These are phyloP conservation scores for Stomatorhinus walkeri DNA, from an alignment of 2,797 vertebrate genomes.

Conservation along the genomic window DNA sequence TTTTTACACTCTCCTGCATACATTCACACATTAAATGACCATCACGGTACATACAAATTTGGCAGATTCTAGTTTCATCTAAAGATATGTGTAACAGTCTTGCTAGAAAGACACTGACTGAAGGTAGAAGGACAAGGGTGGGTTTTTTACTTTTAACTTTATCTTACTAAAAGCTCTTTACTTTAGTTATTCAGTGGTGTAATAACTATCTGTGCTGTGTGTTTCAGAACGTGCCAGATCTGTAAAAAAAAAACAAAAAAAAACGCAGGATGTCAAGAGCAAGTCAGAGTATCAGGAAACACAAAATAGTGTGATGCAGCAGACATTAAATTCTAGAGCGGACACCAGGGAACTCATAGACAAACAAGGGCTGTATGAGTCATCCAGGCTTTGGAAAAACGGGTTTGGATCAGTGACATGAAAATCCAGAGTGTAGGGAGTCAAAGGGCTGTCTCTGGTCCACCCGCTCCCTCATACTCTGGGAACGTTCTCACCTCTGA, in stretches of 20 bases:
- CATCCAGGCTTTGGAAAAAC: neutral
- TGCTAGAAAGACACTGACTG: neutral
- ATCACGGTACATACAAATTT: neutral
- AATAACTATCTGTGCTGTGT: neutral
- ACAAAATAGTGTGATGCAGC: neutral
- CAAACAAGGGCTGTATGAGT: neutral
- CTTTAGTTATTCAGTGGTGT: neutral
- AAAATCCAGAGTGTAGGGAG: neutral
- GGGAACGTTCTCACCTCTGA: neutral
- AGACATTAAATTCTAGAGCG: neutral
- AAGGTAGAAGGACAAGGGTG: neutral
- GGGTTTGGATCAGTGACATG: slow-evolving; percentile 1
- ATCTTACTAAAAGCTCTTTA: neutral
- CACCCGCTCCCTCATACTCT: neutral
- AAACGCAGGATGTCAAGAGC: neutral
- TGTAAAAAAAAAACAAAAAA: neutral
- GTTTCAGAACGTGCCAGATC: neutral
- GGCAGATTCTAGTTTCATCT: neutral
- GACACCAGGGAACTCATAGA: neutral
- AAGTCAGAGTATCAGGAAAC: neutral
- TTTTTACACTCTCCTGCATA: neutral
- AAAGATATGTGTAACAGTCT: neutral
- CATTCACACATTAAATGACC: neutral
- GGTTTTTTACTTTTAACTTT: neutral
- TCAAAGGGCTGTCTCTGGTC: neutral